phyloP scores from a whole-genome alignment of 1,140 invertebrate species.

The Bombus waltoni region DNA sequence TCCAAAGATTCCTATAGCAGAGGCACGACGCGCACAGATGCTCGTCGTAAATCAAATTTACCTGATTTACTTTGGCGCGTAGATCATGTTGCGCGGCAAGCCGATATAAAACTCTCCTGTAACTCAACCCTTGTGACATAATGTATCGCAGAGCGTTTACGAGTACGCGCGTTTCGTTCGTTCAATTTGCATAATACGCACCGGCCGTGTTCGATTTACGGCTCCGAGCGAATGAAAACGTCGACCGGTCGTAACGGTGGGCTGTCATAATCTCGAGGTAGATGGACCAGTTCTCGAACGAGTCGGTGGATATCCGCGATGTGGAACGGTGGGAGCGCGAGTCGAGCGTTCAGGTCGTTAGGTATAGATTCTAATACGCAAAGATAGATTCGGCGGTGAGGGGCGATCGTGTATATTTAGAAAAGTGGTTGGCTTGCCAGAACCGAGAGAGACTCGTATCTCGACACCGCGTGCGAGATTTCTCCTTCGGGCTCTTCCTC shows the following conservation, averaged over 20 bases:
- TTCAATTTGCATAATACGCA: neutral
- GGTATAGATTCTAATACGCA: conserved; percentile 82
- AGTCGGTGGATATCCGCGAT: conserved; percentile 22
- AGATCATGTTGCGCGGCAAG: neutral
- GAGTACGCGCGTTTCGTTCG: neutral
- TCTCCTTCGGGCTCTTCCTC: conserved; percentile 47
- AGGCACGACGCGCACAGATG: neutral
- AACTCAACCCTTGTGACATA: neutral
- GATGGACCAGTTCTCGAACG: conserved; percentile 7
- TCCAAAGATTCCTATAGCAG: neutral
- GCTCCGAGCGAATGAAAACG: accelerated
- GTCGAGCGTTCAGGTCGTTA: conserved; percentile 53
- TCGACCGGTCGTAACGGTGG: neutral
- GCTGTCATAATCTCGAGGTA: neutral
- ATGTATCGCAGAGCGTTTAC: neutral
- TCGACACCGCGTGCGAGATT: conserved; percentile 56
- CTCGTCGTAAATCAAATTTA: neutral
- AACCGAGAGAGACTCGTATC: conserved; percentile 74
- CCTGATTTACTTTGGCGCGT: neutral
- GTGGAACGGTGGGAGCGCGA: conserved; percentile 56
- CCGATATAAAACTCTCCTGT: neutral
- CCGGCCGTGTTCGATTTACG: neutral
- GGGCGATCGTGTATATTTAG: conserved; percentile 81
- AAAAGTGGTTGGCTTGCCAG: conserved; percentile 81
- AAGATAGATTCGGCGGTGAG: conserved; percentile 82